Evolutionary conservation across 2,888 invertebrate species (phyloP), one percentile per base, ranked within the genome.

Genomic region (Lepidocyrtinus sp.): DNA sequence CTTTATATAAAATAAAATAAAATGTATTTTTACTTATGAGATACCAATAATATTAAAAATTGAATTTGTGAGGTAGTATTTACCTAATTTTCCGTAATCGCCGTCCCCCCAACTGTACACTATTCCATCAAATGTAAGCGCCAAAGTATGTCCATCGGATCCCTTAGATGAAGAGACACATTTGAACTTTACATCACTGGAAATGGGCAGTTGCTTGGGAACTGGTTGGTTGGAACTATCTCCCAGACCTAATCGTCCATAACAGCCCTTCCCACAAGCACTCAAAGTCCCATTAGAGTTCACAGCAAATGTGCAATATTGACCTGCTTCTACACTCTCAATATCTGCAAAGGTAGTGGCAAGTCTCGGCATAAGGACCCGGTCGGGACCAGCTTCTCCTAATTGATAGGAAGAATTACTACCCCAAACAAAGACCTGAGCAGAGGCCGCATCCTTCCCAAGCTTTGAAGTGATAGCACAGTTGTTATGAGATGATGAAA

Each of bases 361-460:
- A 63, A 90, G 89, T 82, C 91, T 90, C 0, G 92, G 92, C 46
- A 90, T 87, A 24, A 91, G 88, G 45, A 92, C 90, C 87, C 92
- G 92, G 87, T 92, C 92, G 84, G 90, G 90, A 61, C 88, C 90
- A 7, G 91, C 92, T 87, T 92, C 92, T 5, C 92, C 92, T 50
- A 92, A 88, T 87, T 92, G 92, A 87, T 91, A 91, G 3, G 92
- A 92, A 2, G 92, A 92, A 88, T 92, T 92, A 86, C 92, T 92
- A 1, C 92, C 92, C 92, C 92, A 92, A 21, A 92, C 91, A 87
- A 90, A 92, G 15, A 91, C 91, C 87, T 91, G 91, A 1, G 74
- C 25, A 83, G 90, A 89, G 80, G 88, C 89, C 86, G 90, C 81
- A 21, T 68, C 75, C 17, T 75, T 67, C 15, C 75, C 50, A 9